A percentile compares a stretch with the other conserved stretches of the same genome.
These are phyloP conservation scores for Grus americana DNA, from an alignment of 2,113 vertebrate genomes.

Conservation along the genomic window DNA sequence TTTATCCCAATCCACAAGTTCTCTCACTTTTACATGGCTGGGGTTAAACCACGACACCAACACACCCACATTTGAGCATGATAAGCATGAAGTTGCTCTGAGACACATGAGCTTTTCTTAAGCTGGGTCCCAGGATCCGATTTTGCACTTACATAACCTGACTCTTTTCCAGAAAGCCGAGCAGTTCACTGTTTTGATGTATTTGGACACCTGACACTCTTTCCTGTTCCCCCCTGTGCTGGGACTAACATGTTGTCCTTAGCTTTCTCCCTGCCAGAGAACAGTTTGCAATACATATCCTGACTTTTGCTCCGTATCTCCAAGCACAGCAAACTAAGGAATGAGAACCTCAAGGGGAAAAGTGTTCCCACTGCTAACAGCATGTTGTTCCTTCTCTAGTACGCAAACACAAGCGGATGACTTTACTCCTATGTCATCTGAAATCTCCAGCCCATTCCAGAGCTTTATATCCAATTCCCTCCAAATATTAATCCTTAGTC, in stretches of 20 bases:
- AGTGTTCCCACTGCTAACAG: not conserved
- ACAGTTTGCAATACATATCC: not conserved
- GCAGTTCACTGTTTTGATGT: not conserved
- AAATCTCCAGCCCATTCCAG: not conserved
- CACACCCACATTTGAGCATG: accelerated
- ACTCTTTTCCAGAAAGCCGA: not conserved
- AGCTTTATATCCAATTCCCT: not conserved
- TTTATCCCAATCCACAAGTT: no score
- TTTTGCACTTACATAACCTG: not conserved
- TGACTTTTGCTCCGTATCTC: not conserved
- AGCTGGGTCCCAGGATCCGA: not conserved
- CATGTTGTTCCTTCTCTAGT: not conserved
- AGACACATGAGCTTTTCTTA: not conserved
- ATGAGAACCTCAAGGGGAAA: slow-evolving; percentile 17
- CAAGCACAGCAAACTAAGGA: not conserved
- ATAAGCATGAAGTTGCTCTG: not conserved
- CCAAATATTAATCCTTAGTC: not conserved
- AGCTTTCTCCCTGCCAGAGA: not conserved
- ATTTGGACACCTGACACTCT: slow-evolving; percentile 32
- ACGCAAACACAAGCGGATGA: not conserved
- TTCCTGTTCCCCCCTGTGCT: slow-evolving; percentile 27
- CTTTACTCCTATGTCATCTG: not conserved
- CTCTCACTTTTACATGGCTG: no score
- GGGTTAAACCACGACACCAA: not conserved
- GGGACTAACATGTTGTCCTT: not conserved